A percentile compares a stretch with the other conserved stretches of the same genome.
Conservation (phyloP, 2,888 invertebrate genomes). For the Tenthredo distinguenda region DNA sequence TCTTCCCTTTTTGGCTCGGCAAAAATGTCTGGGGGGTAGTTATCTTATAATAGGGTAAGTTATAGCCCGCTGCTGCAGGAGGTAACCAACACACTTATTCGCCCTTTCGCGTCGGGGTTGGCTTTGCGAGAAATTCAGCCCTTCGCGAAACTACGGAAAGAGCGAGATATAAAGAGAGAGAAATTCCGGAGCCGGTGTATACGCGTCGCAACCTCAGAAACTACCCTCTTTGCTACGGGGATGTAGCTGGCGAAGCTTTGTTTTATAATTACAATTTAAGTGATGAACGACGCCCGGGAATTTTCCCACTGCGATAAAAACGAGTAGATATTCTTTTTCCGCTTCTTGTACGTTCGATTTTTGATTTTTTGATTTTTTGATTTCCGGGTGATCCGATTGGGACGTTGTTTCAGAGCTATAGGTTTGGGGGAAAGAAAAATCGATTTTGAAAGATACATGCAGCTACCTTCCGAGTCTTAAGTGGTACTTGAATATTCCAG, state of each 20-base stretch:
- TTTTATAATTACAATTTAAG: conserved; percentile 49
- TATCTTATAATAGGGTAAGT: conserved; percentile 47
- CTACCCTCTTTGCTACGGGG: not conserved
- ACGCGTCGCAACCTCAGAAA: conserved; percentile 13
- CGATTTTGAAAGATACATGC: conserved; percentile 21
- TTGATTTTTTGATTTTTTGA: not conserved
- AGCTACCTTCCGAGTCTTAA: conserved; percentile 17
- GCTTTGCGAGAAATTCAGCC: not conserved
- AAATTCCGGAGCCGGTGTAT: not conserved
- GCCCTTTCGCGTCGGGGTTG: not conserved
- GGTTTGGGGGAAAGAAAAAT: not conserved
- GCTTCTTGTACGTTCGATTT: not conserved
- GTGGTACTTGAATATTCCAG: conserved; percentile 51
- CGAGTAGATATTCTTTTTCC: not conserved
- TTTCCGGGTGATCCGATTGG: not conserved
- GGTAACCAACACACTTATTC: conserved; percentile 7
- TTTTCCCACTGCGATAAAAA: conserved; percentile 13
- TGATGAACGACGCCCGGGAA: conserved; percentile 37
- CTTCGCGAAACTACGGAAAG: not conserved
- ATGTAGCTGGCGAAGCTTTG: conserved; percentile 3
- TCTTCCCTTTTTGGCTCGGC: not conserved
- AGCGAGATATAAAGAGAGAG: not conserved
- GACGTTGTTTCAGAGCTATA: not conserved
- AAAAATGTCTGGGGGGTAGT: conserved; percentile 50
- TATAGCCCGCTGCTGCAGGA: conserved; percentile 2